Evolutionary conservation across 2,888 invertebrate genomes (phyloP).

Genomic region (Acanthoscelides obtectus): DNA sequence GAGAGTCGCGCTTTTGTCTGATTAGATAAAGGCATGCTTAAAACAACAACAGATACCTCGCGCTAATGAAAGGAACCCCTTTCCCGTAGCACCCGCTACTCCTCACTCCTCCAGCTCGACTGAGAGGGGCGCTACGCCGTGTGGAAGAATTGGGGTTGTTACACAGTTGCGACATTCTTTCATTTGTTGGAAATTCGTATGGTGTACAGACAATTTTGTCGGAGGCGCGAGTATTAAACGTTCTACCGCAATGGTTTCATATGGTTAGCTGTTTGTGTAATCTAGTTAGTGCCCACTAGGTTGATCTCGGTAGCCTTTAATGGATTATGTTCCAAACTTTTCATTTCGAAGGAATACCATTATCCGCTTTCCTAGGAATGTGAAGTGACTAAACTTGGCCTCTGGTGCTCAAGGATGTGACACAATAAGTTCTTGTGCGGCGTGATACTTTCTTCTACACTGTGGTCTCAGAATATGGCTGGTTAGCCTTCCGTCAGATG

Average conservation of each 20-base stretch:
- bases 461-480: too few species aligned
- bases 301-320: too few species aligned
- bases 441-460: too few species aligned
- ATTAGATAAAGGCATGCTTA: constrained; percentile 51
- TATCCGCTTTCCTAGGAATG: too few species aligned
- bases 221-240: neutral
- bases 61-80: constrained; percentile 46
- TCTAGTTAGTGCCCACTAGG: too few species aligned
- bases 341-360: too few species aligned
- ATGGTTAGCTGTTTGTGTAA: neutral
- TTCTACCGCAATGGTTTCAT: neutral
- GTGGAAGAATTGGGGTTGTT: neutral
- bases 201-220: neutral
- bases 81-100: constrained; percentile 13
- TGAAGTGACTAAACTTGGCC: too few species aligned
- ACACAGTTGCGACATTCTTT: neutral
- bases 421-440: too few species aligned
- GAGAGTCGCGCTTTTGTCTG: constrained; percentile 47
- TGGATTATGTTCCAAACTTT: too few species aligned
- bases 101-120: constrained; percentile 4
- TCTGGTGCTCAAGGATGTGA: too few species aligned
- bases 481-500: too few species aligned
- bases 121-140: neutral
- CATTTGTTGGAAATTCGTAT: neutral
- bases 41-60: constrained; percentile 50